phyloP scores from a whole-genome alignment of 2,888 invertebrate species.

The Cephus pulcher region DNA sequence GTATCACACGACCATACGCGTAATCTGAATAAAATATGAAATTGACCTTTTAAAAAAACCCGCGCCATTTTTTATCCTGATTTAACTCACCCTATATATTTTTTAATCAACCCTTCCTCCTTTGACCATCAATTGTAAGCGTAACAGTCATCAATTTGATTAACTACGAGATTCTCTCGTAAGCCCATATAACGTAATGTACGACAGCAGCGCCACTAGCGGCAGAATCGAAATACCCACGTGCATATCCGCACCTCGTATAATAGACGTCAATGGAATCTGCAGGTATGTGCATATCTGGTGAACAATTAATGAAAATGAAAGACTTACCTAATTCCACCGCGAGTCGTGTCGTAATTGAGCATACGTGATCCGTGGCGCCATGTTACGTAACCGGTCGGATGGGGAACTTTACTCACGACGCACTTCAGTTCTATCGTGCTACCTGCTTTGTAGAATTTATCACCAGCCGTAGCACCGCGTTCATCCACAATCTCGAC shows the following conservation, averaged over 20 bases:
- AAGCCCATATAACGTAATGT: too few relatives aligned
- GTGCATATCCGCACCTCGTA: not conserved
- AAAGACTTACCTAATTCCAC: conserved; percentile 79
- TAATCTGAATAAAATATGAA: too few relatives aligned
- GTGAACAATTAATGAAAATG: not conserved
- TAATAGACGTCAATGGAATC: not conserved
- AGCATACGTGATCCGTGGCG: conserved; percentile 80
- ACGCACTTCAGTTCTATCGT: conserved; percentile 86
- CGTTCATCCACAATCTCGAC: conserved; percentile 85
- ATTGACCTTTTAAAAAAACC: too few relatives aligned
- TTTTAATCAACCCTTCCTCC: too few relatives aligned
- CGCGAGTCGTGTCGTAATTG: conserved; percentile 83
- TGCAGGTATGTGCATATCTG: not conserved
- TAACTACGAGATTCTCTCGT: too few relatives aligned
- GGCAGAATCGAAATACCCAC: not conserved
- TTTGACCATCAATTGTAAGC: too few relatives aligned
- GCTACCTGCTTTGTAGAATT: conserved; percentile 85
- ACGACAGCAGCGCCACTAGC: too few relatives aligned
- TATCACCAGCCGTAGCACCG: conserved; percentile 80
- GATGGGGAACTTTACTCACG: conserved; percentile 83
- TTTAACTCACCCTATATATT: too few relatives aligned
- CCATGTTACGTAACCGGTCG: conserved; percentile 82
- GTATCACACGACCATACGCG: too few relatives aligned
- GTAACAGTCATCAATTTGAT: too few relatives aligned
- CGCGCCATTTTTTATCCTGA: too few relatives aligned